Evolutionary conservation across 2,888 invertebrate species (phyloP).

Genomic region (Entomobrya proxima): DNA sequence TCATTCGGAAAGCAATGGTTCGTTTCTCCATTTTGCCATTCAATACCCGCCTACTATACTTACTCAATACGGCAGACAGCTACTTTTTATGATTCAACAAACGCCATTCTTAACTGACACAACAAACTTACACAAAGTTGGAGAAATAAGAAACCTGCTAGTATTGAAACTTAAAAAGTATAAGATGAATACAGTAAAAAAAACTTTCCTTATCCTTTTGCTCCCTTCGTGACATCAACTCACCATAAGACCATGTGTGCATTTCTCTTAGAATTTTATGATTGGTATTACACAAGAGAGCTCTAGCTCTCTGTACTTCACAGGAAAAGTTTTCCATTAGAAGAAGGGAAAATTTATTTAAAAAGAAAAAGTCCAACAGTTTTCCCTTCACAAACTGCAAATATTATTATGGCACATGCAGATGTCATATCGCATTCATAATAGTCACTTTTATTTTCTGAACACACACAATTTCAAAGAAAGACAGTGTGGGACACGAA

Average conservation of each 20-base stretch:
- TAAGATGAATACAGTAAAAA: slow-evolving; percentile 17
- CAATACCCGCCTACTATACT: slow-evolving; percentile 13
- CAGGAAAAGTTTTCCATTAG: slow-evolving; percentile 53
- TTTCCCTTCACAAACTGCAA: not conserved
- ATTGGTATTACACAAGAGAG: slow-evolving; percentile 62
- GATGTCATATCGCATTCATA: not conserved
- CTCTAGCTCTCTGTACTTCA: slow-evolving; percentile 2
- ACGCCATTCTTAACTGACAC: slow-evolving; percentile 57
- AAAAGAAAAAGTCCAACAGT: slow-evolving; percentile 20
- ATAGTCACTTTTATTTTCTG: not conserved
- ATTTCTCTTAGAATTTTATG: slow-evolving; percentile 47
- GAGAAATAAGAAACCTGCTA: slow-evolving; percentile 59
- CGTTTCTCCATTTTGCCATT: slow-evolving; percentile 4
- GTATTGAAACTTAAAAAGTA: slow-evolving; percentile 47
- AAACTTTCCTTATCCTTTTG: slow-evolving; percentile 32
- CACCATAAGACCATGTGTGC: slow-evolving; percentile 27
- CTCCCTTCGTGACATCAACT: slow-evolving; percentile 51
- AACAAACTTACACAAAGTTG: slow-evolving; percentile 33
- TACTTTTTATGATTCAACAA: slow-evolving; percentile 58
- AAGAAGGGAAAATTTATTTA: slow-evolving; percentile 40
- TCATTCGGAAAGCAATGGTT: slow-evolving; percentile 42
- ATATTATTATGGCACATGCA: not conserved
- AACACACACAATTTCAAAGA: not conserved
- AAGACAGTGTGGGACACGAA: slow-evolving; percentile 24
- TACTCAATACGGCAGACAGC: slow-evolving; percentile 49